Base-by-base conservation (phyloP, 2,113 vertebrate species). In the Melanostigma gelatinosum region DNA sequence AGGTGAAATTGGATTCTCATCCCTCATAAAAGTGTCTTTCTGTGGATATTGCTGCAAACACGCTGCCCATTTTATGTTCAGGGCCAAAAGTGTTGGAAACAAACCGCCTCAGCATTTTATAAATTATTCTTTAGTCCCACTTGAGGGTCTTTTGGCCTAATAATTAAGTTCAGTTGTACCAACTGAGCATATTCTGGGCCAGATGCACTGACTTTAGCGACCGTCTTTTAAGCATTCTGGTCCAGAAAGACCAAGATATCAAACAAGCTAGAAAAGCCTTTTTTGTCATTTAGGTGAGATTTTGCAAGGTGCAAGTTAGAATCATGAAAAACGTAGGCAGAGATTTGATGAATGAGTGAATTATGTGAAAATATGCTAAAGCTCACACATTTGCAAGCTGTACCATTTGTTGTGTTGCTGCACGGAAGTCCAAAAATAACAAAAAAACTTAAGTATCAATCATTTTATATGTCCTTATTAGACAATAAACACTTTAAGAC, bases 71-170 rank as follows among this genome's bases (percentile, higher is more conserved):
- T 18, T 3, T 11, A 10, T 11, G 60, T 66, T 70, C 40, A 63
- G 67, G 50, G 79, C 60, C 32, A 27, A 81, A 77, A 62, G 61
- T n/a, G 42, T 61, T 75, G 32, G 36, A 77, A 67, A 79, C 11
- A 61, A 78, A 66, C 46, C 42, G 27, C 71, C 60, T 83, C 57
- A 70, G 73, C 55, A 71, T 65, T 71, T 78, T 64, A 70, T 57
- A 34, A 77, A 73, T 68, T 40, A 77, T 70, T 80, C 57, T 50
- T 12, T 20, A 48, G 69, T 83, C 22, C 40, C 65, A 83, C 61
- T 74, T 69, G 18, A 80, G 71, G 54, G 60, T 84, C 20, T 74
- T 82, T 60, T 80, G 32, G 68, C 68, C 77, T 83, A 76, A 78
- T 83, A 81, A 64, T 63, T 61, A 83, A 27, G 75, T 83, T 80